Percentiles rank a stretch among this genome's conserved stretches.
Conservation (phyloP, 2,888 invertebrate genomes). For the Andrena bucephala region DNA sequence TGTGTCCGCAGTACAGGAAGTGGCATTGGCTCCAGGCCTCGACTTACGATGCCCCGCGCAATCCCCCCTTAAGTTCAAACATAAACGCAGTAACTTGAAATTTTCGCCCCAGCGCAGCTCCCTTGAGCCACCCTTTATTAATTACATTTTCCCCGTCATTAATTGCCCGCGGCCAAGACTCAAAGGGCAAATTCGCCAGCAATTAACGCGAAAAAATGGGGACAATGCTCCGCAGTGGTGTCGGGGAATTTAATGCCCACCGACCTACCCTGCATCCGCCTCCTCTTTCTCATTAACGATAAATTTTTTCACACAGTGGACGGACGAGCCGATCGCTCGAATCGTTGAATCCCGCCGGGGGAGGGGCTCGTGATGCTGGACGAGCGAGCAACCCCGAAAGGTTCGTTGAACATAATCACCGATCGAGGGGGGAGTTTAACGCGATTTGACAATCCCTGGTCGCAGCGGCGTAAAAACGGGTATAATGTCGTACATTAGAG, state of each 20-base stretch:
- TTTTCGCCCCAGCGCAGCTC: not conserved
- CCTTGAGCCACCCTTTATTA: slow-evolving; percentile 35
- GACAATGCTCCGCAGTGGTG: slow-evolving; percentile 25
- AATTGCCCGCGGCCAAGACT: slow-evolving; percentile 34
- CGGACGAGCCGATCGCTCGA: slow-evolving; percentile 56
- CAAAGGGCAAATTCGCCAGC: slow-evolving; percentile 41
- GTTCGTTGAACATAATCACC: slow-evolving; percentile 72
- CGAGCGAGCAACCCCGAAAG: slow-evolving; percentile 58
- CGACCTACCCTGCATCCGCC: not conserved
- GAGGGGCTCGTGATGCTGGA: slow-evolving; percentile 50
- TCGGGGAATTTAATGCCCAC: slow-evolving; percentile 35
- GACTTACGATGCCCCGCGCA: slow-evolving; percentile 61
- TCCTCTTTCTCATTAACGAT: slow-evolving; percentile 58
- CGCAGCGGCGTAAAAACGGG: slow-evolving; percentile 66
- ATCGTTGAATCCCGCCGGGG: slow-evolving; percentile 58
- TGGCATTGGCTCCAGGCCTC: slow-evolving; percentile 44
- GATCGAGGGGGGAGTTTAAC: slow-evolving; percentile 69
- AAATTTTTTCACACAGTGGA: slow-evolving; percentile 63
- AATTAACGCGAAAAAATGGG: slow-evolving; percentile 34
- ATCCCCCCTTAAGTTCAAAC: not conserved
- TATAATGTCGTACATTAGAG: slow-evolving; percentile 55
- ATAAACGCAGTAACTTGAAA: not conserved
- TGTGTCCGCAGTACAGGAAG: slow-evolving; percentile 50
- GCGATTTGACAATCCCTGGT: slow-evolving; percentile 70
- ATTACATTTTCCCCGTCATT: slow-evolving; percentile 37